Percentiles rank a stretch among this genome's conserved stretches.
These are phyloP conservation scores for Cenopis cana DNA, from an alignment of 2,888 invertebrate genomes.

Conservation along the genomic window DNA sequence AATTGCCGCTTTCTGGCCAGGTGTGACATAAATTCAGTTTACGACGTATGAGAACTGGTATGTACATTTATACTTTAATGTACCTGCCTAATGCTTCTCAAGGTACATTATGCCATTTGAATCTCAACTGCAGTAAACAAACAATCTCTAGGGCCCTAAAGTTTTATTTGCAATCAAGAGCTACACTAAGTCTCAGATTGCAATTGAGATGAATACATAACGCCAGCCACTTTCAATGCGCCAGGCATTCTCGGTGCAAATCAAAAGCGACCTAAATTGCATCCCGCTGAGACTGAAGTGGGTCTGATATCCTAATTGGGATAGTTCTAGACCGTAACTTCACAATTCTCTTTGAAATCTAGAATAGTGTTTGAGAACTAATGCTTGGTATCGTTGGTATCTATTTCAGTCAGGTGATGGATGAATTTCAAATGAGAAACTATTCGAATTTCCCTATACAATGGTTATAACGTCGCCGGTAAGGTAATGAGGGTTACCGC, in stretches of 20 bases:
- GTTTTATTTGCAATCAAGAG: slow-evolving; percentile 37
- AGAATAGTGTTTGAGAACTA: slow-evolving; percentile 13
- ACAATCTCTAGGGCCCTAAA: slow-evolving; percentile 25
- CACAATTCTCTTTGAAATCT: slow-evolving; percentile 7
- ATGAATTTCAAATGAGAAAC: not conserved
- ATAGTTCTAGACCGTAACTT: slow-evolving; percentile 21
- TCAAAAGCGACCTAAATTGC: slow-evolving; percentile 41
- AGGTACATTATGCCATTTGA: not conserved
- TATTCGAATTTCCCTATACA: not conserved
- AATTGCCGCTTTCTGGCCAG: no score
- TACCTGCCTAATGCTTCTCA: not conserved
- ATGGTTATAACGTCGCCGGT: no score
- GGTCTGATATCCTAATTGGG: slow-evolving; percentile 34
- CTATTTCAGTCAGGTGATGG: not conserved
- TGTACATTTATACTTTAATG: not conserved
- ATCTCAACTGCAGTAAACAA: slow-evolving; percentile 2
- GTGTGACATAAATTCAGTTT: no score
- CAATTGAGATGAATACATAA: slow-evolving; percentile 38
- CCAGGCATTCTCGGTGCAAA: slow-evolving; percentile 29
- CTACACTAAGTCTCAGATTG: slow-evolving; percentile 30
- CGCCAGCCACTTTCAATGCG: slow-evolving; percentile 29
- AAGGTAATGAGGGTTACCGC: no score
- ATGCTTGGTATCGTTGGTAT: slow-evolving; percentile 11
- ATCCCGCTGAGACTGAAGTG: slow-evolving; percentile 20
- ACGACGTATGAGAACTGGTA: not conserved